Base-by-base conservation (phyloP, 2,797 vertebrate genomes). In the Remorina albescens region DNA sequence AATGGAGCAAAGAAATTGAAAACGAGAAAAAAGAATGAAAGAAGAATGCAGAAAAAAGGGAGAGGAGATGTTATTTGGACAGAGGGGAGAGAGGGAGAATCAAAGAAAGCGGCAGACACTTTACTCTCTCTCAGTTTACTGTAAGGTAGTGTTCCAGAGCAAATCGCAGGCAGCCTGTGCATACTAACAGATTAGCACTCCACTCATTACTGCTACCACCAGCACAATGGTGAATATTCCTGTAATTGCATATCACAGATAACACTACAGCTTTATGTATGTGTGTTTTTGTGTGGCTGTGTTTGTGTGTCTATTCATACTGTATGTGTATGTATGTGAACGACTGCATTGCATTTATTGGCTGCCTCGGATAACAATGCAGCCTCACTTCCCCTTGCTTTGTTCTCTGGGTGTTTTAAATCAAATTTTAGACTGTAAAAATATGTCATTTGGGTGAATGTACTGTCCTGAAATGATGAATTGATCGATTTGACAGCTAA, bases 221-320 rank as follows among this genome's bases (percentile, higher is more conserved):
- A 85, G 87, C 83, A 82, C 78, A 79, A 81, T 71, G 72, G 72
- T 70, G 90, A 88, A 91, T 86, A 91, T 83, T 76, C 32, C 53
- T 54, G 64, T 90, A 83, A 92, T 88, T 92, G 81, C 79, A 88
- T 71, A 88, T 91, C 80, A 86, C 71, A 86, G 80, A 92, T 88
- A 89, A 84, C 75, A 46, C 58, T 51, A 44, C 39, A 77, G 86
- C 82, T 80, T 83, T 69, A 78, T 57, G 76, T 60, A 67, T 67
- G 69, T 79, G 80, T 76, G 65, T 30, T 47, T 78, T 71, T 78
- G 69, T 68, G 46, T 16, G 42, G 21, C 23, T 49, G 12, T 69
- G 44, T 81, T 76, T 81, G 79, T 78, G 62, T 76, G 70, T 83
- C 82, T 78, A 61, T 79, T 37, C 36, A 18, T 64, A 39, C n/a